Conservation (phyloP, 1,140 invertebrate genomes). For the Eulimnadia texana region DNA sequence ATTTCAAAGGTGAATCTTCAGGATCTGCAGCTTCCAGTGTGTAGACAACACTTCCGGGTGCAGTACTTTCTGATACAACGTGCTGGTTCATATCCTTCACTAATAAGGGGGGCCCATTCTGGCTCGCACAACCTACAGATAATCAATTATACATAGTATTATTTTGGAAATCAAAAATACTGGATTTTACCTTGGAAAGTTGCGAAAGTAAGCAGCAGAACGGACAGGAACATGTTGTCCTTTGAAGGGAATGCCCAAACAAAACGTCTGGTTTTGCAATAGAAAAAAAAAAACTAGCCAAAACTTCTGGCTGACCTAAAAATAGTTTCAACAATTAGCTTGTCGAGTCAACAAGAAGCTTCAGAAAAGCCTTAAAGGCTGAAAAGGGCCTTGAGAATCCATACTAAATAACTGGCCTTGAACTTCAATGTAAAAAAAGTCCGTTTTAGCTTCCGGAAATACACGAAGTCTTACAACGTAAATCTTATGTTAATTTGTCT, state of each 20-base stretch:
- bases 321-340: no score
- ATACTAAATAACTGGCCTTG: background rate
- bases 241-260: no score
- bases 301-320: no score
- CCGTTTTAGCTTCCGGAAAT: background rate
- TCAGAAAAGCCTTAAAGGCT: no score
- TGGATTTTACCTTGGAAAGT: no score
- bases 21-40: constrained; percentile 62
- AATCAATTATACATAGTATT: background rate
- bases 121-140: constrained; percentile 12
- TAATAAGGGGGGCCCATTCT: constrained; percentile 50
- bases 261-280: no score
- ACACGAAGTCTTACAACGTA: background rate
- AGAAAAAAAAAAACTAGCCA: no score
- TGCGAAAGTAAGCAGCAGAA: no score
- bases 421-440: background rate
- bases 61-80: constrained; percentile 56
- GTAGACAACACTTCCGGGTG: constrained; percentile 58
- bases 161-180: no score
- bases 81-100: constrained; percentile 53
- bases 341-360: no score
- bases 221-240: no score
- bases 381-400: background rate
- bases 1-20: constrained; percentile 55
- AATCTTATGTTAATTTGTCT: no score